A percentile compares a stretch with the other conserved stretches of the same genome.
These are phyloP conservation scores for Drosophila robusta DNA, from an alignment of 2,888 invertebrate genomes.

Conservation along the genomic window DNA sequence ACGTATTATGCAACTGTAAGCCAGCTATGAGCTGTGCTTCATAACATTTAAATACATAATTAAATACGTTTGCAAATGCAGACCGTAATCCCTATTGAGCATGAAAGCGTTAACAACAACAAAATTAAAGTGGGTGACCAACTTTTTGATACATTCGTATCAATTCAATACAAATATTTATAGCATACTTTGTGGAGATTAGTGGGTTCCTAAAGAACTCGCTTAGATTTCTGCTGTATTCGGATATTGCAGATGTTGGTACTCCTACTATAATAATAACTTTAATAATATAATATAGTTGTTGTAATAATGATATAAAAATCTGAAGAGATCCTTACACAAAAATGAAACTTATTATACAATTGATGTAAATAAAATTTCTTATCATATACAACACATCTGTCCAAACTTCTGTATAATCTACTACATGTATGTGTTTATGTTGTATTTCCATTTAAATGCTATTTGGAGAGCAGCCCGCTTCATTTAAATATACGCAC, in stretches of 20 bases:
- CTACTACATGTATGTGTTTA: neutral
- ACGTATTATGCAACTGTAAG: slow-evolving; percentile 2
- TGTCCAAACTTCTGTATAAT: neutral
- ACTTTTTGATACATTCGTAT: neutral
- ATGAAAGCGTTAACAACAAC: neutral
- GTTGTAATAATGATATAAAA: too few species aligned
- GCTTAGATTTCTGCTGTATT: too few species aligned
- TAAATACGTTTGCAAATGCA: neutral
- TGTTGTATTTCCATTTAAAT: slow-evolving; percentile 2
- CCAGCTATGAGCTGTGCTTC: neutral
- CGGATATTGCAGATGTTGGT: too few species aligned
- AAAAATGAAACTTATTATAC: too few species aligned
- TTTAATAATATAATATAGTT: too few species aligned
- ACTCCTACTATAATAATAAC: too few species aligned
- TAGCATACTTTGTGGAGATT: neutral
- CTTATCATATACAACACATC: neutral
- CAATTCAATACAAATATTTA: neutral
- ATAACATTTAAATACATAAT: slow-evolving; percentile 8
- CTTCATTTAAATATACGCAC: slow-evolving; percentile 3
- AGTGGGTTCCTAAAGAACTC: too few species aligned
- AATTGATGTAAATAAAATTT: too few species aligned
- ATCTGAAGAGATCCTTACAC: too few species aligned
- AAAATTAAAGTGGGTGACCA: neutral
- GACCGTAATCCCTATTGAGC: too few species aligned
- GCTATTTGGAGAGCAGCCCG: neutral